Conservation (phyloP, 2,113 vertebrate genomes). For the Silurus meridionalis region DNA sequence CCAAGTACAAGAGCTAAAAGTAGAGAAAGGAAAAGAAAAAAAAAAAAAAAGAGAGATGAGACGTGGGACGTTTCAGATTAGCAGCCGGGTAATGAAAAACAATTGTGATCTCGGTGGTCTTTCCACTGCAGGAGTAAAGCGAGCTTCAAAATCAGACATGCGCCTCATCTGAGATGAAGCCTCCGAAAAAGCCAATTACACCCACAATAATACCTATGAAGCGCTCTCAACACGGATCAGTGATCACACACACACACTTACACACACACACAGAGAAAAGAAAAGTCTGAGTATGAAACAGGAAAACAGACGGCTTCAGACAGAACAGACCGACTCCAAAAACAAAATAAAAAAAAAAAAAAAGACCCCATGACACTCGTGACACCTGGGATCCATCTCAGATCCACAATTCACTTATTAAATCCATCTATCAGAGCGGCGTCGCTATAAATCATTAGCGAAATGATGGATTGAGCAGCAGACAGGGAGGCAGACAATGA, state of each 20-base stretch:
- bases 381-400: not conserved
- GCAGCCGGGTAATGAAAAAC: constrained; percentile 56
- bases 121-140: constrained; percentile 69
- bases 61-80: constrained; percentile 51
- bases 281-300: not conserved
- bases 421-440: not conserved
- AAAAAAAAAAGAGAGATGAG: not conserved
- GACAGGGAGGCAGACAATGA: not conserved
- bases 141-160: constrained; percentile 68
- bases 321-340: not conserved
- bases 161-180: constrained; percentile 65
- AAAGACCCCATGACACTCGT: not conserved
- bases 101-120: constrained; percentile 63
- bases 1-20: not conserved
- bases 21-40: not conserved
- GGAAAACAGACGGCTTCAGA: not conserved
- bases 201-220: constrained; percentile 71
- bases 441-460: not conserved
- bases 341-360: not conserved
- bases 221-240: constrained; percentile 64
- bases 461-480: not conserved
- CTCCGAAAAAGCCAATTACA: constrained; percentile 74
- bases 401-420: not conserved
- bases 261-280: constrained; percentile 17
- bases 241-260: constrained; percentile 56